Conservation (phyloP, 2,113 vertebrate species). For the Tonatia bakeri region DNA sequence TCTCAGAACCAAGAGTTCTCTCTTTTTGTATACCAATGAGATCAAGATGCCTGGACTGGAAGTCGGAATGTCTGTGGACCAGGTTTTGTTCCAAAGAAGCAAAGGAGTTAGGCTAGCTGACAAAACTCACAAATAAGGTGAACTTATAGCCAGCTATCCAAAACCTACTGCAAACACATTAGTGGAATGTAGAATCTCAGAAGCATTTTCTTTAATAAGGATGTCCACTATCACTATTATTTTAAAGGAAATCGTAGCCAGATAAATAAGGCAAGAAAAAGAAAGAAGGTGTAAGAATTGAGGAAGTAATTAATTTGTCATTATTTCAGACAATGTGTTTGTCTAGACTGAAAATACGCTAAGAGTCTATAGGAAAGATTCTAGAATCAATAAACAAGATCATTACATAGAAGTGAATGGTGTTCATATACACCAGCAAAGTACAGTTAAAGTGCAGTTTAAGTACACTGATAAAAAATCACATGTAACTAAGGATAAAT, state of each 20-base stretch:
- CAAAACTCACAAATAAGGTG: neutral
- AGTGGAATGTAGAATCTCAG: neutral
- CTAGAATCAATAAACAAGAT: neutral
- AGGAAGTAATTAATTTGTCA: neutral
- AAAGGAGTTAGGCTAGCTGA: neutral
- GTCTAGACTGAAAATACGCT: neutral
- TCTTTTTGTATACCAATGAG: neutral
- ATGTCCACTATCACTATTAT: neutral
- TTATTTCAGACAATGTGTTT: neutral
- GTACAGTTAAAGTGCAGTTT: neutral
- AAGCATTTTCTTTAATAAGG: neutral
- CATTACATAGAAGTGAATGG: neutral
- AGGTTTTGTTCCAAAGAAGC: neutral
- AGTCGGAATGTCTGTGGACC: neutral
- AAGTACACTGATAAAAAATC: neutral
- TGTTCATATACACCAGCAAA: neutral
- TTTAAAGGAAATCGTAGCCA: neutral
- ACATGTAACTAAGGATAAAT: neutral
- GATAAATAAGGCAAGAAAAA: neutral
- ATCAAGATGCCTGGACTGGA: neutral
- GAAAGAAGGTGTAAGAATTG: neutral
- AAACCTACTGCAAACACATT: neutral
- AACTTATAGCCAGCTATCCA: neutral
- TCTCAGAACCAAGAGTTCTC: neutral
- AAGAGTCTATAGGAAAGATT: neutral